Evolutionary conservation across 2,888 invertebrate genomes (phyloP).

Genomic region (Euzophera pinguis): DNA sequence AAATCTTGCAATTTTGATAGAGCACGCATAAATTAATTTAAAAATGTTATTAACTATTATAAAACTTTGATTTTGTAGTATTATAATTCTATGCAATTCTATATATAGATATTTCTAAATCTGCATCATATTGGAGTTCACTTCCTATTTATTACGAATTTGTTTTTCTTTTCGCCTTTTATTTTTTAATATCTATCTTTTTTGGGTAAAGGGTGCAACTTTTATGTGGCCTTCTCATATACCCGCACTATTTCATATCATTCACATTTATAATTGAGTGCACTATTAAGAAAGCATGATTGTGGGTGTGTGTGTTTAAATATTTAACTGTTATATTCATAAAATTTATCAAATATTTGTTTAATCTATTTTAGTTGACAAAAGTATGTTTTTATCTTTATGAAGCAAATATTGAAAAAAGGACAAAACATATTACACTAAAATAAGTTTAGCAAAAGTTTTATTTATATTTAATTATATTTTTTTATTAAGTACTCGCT

Average conservation of each 20-base stretch:
- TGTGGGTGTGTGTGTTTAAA: too few relatives aligned
- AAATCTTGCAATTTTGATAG: background rate
- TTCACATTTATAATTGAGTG: background rate
- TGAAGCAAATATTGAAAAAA: too few relatives aligned
- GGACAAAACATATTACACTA: background rate
- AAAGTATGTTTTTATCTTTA: too few relatives aligned
- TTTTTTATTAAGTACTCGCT: too few relatives aligned
- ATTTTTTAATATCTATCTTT: background rate
- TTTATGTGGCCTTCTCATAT: background rate
- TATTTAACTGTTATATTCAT: too few relatives aligned
- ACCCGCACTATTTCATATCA: background rate
- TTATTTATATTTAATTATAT: background rate
- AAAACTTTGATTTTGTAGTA: background rate
- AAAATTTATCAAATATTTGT: too few relatives aligned
- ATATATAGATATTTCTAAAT: background rate
- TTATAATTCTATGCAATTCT: background rate
- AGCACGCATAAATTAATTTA: too few relatives aligned
- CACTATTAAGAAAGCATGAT: background rate
- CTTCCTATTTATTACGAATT: background rate
- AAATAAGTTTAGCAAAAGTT: background rate
- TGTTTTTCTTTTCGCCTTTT: background rate
- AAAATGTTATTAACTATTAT: too few relatives aligned
- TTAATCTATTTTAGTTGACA: too few relatives aligned
- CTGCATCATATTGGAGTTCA: background rate
- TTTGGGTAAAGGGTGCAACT: constrained; percentile 4